Percentiles rank a stretch among this genome's conserved stretches.
Conservation (phyloP, 2,888 invertebrate genomes). For the Strigamia crassipes region DNA sequence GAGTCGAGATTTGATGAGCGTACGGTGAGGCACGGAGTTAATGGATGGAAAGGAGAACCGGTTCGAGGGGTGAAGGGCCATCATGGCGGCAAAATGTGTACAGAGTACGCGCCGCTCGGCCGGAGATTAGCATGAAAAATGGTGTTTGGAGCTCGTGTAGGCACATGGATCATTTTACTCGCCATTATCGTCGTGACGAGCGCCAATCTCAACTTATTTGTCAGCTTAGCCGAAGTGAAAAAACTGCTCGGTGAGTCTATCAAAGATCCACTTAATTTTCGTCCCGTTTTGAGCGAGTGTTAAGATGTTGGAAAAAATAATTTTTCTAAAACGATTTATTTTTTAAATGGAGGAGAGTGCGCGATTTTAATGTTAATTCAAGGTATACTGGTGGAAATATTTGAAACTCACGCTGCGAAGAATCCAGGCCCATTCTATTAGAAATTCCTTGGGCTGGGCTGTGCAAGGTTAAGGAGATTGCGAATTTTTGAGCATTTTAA, state of each 20-base stretch:
- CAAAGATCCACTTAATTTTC: neutral
- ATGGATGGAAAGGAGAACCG: neutral
- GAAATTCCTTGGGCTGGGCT: neutral
- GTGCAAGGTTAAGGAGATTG: neutral
- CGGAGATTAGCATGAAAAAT: slow-evolving; percentile 28
- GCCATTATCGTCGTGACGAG: slow-evolving; percentile 9
- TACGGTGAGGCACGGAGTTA: neutral
- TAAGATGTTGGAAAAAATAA: neutral
- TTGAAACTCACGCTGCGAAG: neutral
- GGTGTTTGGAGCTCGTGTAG: slow-evolving; percentile 5
- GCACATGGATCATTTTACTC: slow-evolving; percentile 34
- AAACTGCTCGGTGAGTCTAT: neutral
- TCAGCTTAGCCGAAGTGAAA: neutral
- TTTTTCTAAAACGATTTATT: too few relatives aligned
- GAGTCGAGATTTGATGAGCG: neutral
- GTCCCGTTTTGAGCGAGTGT: slow-evolving; percentile 17
- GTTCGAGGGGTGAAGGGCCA: slow-evolving; percentile 2
- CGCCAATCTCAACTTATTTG: slow-evolving; percentile 24
- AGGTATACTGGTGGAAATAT: neutral
- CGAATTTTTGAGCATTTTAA: neutral
- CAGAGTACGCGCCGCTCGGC: neutral
- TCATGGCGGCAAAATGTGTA: slow-evolving; percentile 17
- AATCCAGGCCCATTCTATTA: neutral
- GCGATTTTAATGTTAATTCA: neutral
- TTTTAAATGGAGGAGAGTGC: neutral